Base-by-base conservation (phyloP, 2,888 invertebrate species). In the Rhogogaster chlorosoma region DNA sequence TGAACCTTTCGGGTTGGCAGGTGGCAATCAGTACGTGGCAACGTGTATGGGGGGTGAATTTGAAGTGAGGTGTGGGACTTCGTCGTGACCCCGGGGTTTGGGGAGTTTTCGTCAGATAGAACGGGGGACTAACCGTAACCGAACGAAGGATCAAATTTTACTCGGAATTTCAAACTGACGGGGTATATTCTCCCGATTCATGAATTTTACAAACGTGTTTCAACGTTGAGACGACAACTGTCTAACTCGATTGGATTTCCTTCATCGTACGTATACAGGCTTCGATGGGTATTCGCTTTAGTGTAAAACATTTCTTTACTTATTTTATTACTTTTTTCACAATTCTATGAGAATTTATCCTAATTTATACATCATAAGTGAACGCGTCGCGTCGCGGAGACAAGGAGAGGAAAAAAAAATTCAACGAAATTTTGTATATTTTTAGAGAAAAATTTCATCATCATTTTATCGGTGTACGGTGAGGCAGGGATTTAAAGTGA, bases 181-280 rank as follows among this genome's bases (percentile, higher is more conserved):
- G 10, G 77, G 49, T 45, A 75, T 53, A 77, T 36, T 29, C 10
- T 26, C 71, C 32, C 36, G 80, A 36, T 80, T 80, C 80, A 57
- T 57, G 80, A 80, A 80, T 80, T 80, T 80, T 49, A n/a, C 80
- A 80, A 77, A 77, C 73, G 73, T 42, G 10, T 73, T 73, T 29
- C 73, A 42, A 73, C 38, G 10, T 42, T 22, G 38, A 73, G 73
- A 67, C 73, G 73, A 73, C 42, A 45, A 73, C 73, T 73, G 73
- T 73, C 73, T 26, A 38, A 73, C 29, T 12, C 45, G 73, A 73
- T 73, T 73, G 73, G 73, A 73, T 73, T 42, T n/a, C 10, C 38
- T 10, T 1, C 32, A 5, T 15, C 32, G 32, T 18, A 15, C 1
- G 18, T 5, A 10, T 5, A 10, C 32, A 32, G 61, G 26, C 61